Base-by-base conservation (phyloP, 2,113 vertebrate genomes). In the Triplophysa siluroides region DNA sequence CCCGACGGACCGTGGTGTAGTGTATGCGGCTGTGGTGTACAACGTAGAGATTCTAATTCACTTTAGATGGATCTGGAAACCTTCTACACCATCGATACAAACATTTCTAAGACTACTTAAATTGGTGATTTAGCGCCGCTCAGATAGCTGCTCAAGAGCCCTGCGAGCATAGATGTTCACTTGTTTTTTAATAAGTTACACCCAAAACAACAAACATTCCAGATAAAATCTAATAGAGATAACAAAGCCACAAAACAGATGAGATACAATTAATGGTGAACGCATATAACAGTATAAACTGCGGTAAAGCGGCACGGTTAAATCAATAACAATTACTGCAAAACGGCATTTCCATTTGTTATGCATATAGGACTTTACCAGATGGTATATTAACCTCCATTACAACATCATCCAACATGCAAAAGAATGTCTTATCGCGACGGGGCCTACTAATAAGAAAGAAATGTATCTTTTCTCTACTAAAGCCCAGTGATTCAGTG, bases 291-390 rank as follows among this genome's bases (percentile, higher is more conserved):
- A 23, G 24, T 60, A 78, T 82, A 62, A 64, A 66, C 50, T 10
- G 16, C 19, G 16, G 54, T 73, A 73, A 45, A 71, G 60, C 11
- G 8, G 67, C 33, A n/a, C 29, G 2, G 60, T 38, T 50, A 47
- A 72, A 67, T 78, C 76, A 41, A 78, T 78, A 60, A 67, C 45
- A 78, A 78, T 73, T 73, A 67, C 23, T 1, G 29, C 47, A 64
- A 54, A 60, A 64, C 19, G 14, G 14, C 33, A 8, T 18, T 26
- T 47, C 73, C 73, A 75, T 63, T 63, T 23, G 60, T 74, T 60
- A 60, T 43, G 60, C 23, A 56, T 45, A 47, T 10, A 43, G 64
- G 47, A 54, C 19, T 16, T 18, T 41, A 26, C 14, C 66, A 61
- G 54, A 56, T 9, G 56, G 16, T 61, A 24, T 38, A 69, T 76